phyloP scores from a whole-genome alignment of 2,888 invertebrate genomes.

The Fabriciana adippe region DNA sequence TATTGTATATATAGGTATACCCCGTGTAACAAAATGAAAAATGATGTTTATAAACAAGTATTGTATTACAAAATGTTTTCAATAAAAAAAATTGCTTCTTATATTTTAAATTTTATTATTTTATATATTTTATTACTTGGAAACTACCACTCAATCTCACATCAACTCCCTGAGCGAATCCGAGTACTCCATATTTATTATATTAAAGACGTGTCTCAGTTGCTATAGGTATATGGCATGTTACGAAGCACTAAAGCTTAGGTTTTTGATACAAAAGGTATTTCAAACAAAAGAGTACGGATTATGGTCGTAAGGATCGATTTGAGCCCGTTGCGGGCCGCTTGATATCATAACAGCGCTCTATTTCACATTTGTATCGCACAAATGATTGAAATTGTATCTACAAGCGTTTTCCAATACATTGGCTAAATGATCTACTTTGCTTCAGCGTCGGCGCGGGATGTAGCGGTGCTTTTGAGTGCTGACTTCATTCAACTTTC shows the following conservation, averaged over 20 bases:
- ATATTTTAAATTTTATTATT: too few species aligned
- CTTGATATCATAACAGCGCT: slow-evolving; percentile 14
- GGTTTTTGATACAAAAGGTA: slow-evolving; percentile 2
- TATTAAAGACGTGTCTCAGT: not conserved
- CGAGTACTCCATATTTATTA: not conserved
- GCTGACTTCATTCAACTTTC: not conserved
- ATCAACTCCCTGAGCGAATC: too few species aligned
- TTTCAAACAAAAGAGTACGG: slow-evolving; percentile 10
- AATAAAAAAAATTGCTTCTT: too few species aligned
- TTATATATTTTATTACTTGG: too few species aligned
- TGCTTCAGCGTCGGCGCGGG: not conserved
- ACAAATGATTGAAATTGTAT: slow-evolving; percentile 23
- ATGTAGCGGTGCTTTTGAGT: not conserved
- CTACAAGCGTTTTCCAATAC: slow-evolving; percentile 17
- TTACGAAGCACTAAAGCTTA: not conserved
- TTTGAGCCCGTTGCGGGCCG: slow-evolving; percentile 7
- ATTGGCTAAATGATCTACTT: slow-evolving; percentile 4
- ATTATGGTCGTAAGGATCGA: slow-evolving; percentile 5
- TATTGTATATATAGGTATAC: too few species aligned
- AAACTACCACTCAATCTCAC: too few species aligned
- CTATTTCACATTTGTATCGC: slow-evolving; percentile 15
- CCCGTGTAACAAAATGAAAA: too few species aligned
- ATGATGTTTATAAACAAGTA: too few species aligned
- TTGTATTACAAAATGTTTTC: too few species aligned
- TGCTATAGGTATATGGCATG: not conserved